Conservation (phyloP, 2,797 vertebrate genomes). For the Megaceryle alcyon region DNA sequence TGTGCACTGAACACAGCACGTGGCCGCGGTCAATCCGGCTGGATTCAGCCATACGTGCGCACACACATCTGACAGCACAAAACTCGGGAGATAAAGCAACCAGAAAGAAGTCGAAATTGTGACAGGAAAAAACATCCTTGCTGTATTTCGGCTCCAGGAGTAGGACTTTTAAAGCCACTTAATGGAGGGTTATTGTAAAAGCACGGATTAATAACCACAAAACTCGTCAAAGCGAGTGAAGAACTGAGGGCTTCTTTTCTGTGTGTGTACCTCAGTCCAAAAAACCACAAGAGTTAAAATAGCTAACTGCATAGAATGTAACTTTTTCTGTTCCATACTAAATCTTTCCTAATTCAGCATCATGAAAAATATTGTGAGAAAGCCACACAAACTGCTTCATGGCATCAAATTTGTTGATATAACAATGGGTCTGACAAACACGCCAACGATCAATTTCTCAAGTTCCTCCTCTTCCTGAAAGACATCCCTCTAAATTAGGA, state of each 20-base stretch:
- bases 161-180: not conserved
- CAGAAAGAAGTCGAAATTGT: not conserved
- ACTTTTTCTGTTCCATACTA: not conserved
- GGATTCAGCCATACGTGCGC: not conserved
- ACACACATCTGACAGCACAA: not conserved
- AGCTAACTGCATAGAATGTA: not conserved
- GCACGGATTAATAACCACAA: not conserved
- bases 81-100: constrained; percentile 45
- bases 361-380: not conserved
- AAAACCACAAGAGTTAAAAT: not conserved
- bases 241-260: not conserved
- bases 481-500: not conserved
- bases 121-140: not conserved
- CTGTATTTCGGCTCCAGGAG: not conserved
- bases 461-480: not conserved
- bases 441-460: not conserved
- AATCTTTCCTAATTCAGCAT: not conserved
- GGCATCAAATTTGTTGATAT: not conserved
- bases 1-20: constrained; percentile 77
- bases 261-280: not conserved
- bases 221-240: not conserved
- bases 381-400: not conserved
- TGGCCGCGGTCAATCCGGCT: constrained; percentile 70
- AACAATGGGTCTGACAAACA: not conserved
- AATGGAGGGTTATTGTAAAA: not conserved